These are phyloP conservation scores for Discoglossus pictus DNA, from an alignment of 2,797 vertebrate species.

Conservation along the genomic window DNA sequence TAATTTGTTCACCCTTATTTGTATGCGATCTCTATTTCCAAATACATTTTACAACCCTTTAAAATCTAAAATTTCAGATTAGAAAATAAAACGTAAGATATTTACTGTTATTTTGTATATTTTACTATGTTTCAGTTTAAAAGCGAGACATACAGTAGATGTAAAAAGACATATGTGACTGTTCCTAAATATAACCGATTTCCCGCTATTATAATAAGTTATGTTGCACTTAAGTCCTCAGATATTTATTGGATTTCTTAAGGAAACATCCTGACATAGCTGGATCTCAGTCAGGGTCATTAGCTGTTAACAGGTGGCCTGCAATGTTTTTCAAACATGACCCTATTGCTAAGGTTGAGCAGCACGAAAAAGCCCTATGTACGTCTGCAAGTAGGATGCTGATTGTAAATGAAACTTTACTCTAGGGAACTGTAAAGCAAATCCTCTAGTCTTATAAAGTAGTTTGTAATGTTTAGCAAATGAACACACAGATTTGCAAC, in stretches of 20 bases:
- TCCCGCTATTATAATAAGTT: slow-evolving; percentile 21
- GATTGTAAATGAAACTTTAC: slow-evolving; percentile 54
- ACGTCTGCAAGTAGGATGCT: slow-evolving; percentile 53
- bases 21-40: too few relatives aligned
- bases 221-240: slow-evolving; percentile 17
- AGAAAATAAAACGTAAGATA: too few relatives aligned
- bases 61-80: too few relatives aligned
- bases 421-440: slow-evolving; percentile 54
- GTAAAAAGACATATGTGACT: not conserved
- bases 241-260: slow-evolving; percentile 56
- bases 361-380: slow-evolving; percentile 49
- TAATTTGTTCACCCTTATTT: too few relatives aligned
- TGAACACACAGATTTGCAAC: slow-evolving; percentile 35
- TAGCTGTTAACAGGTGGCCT: slow-evolving; percentile 58
- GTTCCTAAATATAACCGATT: not conserved
- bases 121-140: too few relatives aligned
- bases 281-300: slow-evolving; percentile 55
- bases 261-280: slow-evolving; percentile 55
- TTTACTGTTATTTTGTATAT: too few relatives aligned
- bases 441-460: slow-evolving; percentile 19
- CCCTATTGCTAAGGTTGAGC: slow-evolving; percentile 52
- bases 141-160: not conserved
- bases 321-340: slow-evolving; percentile 58
- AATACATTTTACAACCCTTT: too few relatives aligned
- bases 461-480: slow-evolving; percentile 49